phyloP scores from a whole-genome alignment of 2,888 invertebrate species.

The Tupiocoris notatus region DNA sequence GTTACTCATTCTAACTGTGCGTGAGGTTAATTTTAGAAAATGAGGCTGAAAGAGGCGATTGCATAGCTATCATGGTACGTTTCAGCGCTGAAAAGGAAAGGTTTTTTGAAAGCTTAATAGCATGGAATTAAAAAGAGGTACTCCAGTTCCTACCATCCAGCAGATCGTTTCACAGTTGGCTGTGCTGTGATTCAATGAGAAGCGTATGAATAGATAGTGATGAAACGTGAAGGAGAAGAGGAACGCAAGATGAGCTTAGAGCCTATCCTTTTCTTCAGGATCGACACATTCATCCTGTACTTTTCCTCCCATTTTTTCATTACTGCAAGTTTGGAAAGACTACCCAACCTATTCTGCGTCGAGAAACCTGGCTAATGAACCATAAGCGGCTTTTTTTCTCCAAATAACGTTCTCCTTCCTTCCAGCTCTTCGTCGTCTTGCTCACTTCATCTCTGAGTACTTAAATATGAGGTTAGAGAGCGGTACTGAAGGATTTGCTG shows the following conservation, averaged over 20 bases:
- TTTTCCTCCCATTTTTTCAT: constrained; percentile 4
- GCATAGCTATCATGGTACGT: not conserved
- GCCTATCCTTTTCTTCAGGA: constrained; percentile 16
- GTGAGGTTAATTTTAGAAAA: constrained; percentile 14
- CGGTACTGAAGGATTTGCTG: no score
- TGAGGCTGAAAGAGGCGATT: not conserved
- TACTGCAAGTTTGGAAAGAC: not conserved
- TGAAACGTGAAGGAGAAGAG: not conserved
- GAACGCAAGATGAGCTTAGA: not conserved
- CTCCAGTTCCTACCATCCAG: not conserved
- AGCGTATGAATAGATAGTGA: not conserved
- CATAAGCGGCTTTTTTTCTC: constrained; percentile 33
- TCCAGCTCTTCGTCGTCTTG: no score
- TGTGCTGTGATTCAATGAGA: not conserved
- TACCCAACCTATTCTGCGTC: constrained; percentile 11
- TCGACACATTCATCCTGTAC: constrained; percentile 3
- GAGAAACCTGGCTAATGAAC: constrained; percentile 36
- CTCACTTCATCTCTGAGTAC: no score
- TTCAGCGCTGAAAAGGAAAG: not conserved
- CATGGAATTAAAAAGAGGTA: constrained; percentile 33
- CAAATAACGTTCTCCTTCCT: constrained; percentile 14
- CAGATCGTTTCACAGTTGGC: not conserved
- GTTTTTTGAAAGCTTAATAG: constrained; percentile 14
- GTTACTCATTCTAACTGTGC: no score
- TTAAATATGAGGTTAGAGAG: no score